Percentiles rank a stretch among this genome's conserved stretches.
These are phyloP conservation scores for Athetis lepigone DNA, from an alignment of 2,888 invertebrate species.

Conservation along the genomic window DNA sequence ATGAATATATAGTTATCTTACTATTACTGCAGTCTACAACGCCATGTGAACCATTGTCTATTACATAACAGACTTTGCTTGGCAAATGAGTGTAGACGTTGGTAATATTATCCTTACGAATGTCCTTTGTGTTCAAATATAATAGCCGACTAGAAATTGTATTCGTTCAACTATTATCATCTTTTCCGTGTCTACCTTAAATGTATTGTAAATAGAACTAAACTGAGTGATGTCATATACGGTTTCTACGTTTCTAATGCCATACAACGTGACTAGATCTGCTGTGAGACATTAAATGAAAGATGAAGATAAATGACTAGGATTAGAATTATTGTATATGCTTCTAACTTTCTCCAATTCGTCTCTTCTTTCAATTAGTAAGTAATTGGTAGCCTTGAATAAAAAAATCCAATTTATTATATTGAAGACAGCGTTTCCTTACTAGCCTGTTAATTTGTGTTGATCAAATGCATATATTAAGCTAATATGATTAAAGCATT, in stretches of 20 bases:
- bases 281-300: slow-evolving; percentile 32
- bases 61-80: neutral
- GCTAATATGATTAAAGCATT: no score
- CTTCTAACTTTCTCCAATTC: slow-evolving; percentile 20
- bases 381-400: neutral
- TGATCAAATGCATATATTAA: neutral
- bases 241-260: slow-evolving; percentile 41
- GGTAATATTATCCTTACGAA: slow-evolving; percentile 6
- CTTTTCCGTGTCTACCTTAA: slow-evolving; percentile 34
- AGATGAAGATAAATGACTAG: slow-evolving; percentile 41
- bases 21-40: neutral
- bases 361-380: slow-evolving; percentile 19
- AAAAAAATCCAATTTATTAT: slow-evolving; percentile 3
- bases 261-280: slow-evolving; percentile 40
- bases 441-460: neutral
- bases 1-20: no score
- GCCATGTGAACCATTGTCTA: neutral
- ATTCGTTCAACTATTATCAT: slow-evolving; percentile 48
- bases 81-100: slow-evolving; percentile 14
- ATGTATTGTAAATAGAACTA: slow-evolving; percentile 38
- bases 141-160: slow-evolving; percentile 35
- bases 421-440: neutral
- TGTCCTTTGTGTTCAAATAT: slow-evolving; percentile 21
- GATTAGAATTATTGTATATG: slow-evolving; percentile 28
- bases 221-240: slow-evolving; percentile 32